These are phyloP conservation scores for Castor canadensis DNA, from an alignment of 2,113 vertebrate species.

Conservation along the genomic window DNA sequence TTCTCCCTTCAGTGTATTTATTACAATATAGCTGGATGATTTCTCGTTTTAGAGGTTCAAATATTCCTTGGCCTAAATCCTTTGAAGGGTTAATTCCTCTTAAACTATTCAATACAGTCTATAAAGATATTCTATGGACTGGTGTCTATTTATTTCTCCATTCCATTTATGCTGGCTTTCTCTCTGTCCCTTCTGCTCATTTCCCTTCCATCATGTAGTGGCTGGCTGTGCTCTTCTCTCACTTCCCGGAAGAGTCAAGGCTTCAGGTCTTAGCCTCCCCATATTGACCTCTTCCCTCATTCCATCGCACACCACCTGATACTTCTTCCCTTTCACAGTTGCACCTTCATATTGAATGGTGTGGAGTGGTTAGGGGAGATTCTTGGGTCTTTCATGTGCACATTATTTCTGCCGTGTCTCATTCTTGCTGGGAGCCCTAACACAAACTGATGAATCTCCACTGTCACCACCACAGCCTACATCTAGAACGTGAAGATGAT, in stretches of 20 bases:
- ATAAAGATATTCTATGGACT: too few relatives aligned
- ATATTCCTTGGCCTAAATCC: not conserved
- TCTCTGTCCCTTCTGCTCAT: not conserved
- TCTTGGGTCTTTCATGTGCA: not conserved
- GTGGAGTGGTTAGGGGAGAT: fast-evolving
- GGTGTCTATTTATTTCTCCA: not conserved
- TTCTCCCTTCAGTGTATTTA: not conserved
- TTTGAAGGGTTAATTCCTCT: not conserved
- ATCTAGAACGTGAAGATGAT: not conserved
- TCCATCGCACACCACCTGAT: not conserved
- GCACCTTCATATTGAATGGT: not conserved
- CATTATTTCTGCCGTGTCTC: not conserved
- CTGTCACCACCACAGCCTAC: too few relatives aligned
- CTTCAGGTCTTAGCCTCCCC: not conserved
- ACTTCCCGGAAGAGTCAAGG: not conserved
- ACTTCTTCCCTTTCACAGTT: too few relatives aligned
- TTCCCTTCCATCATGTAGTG: not conserved
- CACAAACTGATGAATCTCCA: not conserved
- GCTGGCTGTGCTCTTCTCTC: not conserved
- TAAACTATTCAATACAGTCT: not conserved
- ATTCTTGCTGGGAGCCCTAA: not conserved
- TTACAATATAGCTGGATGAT: too few relatives aligned
- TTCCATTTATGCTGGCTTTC: not conserved
- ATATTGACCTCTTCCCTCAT: not conserved
- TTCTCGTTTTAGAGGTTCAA: not conserved